Evolutionary conservation across 2,113 vertebrate genomes (phyloP).

Genomic region (Chamaea fasciata): DNA sequence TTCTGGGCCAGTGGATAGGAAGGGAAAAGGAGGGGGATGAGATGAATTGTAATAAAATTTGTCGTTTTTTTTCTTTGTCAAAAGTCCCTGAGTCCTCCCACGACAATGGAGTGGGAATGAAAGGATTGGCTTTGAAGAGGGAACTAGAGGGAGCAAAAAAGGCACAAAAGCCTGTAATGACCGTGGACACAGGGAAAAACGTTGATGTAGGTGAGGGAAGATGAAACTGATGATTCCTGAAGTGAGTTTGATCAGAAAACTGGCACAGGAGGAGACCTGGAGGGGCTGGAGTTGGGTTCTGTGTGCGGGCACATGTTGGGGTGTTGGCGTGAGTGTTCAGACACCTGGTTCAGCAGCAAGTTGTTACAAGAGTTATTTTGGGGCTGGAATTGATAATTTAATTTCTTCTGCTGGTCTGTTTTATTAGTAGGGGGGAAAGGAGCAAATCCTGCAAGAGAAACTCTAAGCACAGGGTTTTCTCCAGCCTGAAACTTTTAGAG

Average conservation of each 20-base stretch:
- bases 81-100: neutral
- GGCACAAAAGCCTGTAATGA: neutral
- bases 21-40: neutral
- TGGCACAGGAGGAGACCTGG: neutral
- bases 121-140: neutral
- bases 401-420: neutral
- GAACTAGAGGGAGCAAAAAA: neutral
- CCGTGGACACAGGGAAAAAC: neutral
- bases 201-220: neutral
- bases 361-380: neutral
- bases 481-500: neutral
- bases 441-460: fast-evolving
- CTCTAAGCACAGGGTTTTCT: neutral
- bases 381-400: neutral
- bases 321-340: neutral
- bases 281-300: neutral
- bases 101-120: neutral
- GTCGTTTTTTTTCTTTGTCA: neutral
- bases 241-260: neutral
- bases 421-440: fast-evolving
- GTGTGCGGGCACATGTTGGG: neutral
- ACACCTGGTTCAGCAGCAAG: neutral
- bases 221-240: neutral
- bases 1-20: neutral
- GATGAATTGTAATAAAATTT: neutral